A percentile compares a stretch with the other conserved stretches of the same genome.
These are phyloP conservation scores for Drosophila tanythrix DNA, from an alignment of 2,888 invertebrate species.

Conservation along the genomic window DNA sequence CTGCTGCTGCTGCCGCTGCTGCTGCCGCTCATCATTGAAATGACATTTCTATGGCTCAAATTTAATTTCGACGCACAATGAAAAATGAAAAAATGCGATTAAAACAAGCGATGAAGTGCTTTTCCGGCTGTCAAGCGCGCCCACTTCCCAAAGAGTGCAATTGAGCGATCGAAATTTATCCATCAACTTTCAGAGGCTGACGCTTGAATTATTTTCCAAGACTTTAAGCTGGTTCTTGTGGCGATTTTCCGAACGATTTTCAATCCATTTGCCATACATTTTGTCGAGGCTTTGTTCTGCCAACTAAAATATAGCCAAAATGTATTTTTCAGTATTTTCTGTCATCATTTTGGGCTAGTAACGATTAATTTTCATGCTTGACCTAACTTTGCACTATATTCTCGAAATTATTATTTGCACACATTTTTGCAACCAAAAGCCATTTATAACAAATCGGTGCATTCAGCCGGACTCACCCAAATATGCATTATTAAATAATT, in stretches of 20 bases:
- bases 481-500: constrained; percentile 37
- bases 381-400: background rate
- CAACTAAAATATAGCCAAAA: background rate
- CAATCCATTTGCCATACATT: background rate
- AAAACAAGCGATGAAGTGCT: constrained; percentile 28
- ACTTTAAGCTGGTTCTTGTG: background rate
- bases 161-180: constrained; percentile 24
- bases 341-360: background rate
- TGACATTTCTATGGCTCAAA: constrained; percentile 41
- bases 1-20: background rate
- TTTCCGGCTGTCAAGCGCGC: constrained; percentile 17
- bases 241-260: background rate
- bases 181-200: background rate
- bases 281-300: background rate
- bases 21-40: constrained; percentile 4
- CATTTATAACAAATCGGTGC: background rate
- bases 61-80: constrained; percentile 8
- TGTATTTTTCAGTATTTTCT: background rate
- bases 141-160: constrained; percentile 20
- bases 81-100: constrained; percentile 25
- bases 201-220: background rate
- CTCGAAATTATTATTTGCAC: background rate
- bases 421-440: background rate
- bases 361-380: background rate
- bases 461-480: constrained; percentile 1